phyloP scores from a whole-genome alignment of 2,888 invertebrate species.

The Bellardia bayeri region DNA sequence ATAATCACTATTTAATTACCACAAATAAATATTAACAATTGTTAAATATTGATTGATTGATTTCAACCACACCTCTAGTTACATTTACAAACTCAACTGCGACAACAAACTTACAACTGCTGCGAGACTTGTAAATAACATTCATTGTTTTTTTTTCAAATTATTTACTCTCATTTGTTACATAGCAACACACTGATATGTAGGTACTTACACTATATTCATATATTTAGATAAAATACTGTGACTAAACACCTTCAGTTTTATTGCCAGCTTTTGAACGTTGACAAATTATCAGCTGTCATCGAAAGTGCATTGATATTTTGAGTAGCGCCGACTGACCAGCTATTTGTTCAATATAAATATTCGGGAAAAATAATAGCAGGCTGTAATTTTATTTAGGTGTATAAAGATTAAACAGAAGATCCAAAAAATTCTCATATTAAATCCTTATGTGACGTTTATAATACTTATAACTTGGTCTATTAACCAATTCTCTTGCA shows the following conservation, averaged over 20 bases:
- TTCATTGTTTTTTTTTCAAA: constrained; percentile 24
- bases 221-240: background rate
- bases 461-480: no score
- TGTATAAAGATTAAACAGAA: no score
- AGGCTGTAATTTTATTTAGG: no score
- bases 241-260: constrained; percentile 36
- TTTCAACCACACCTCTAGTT: constrained; percentile 63
- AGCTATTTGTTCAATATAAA: background rate
- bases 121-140: constrained; percentile 4
- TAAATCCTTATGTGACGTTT: no score
- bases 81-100: constrained; percentile 13
- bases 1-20: constrained; percentile 70
- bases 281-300: constrained; percentile 65
- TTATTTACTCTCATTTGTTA: constrained; percentile 37
- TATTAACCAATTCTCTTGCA: background rate
- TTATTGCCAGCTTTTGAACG: constrained; percentile 32
- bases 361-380: background rate
- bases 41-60: constrained; percentile 66
- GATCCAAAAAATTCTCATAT: no score
- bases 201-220: background rate
- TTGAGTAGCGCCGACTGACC: background rate
- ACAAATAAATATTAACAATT: constrained; percentile 68
- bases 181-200: background rate
- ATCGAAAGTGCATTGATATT: constrained; percentile 62
- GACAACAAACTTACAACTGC: background rate